A percentile compares a stretch with the other conserved stretches of the same genome.
Evolutionary conservation across 1,140 invertebrate species (phyloP).

Genomic region (Anoplolepis gracilipes): DNA sequence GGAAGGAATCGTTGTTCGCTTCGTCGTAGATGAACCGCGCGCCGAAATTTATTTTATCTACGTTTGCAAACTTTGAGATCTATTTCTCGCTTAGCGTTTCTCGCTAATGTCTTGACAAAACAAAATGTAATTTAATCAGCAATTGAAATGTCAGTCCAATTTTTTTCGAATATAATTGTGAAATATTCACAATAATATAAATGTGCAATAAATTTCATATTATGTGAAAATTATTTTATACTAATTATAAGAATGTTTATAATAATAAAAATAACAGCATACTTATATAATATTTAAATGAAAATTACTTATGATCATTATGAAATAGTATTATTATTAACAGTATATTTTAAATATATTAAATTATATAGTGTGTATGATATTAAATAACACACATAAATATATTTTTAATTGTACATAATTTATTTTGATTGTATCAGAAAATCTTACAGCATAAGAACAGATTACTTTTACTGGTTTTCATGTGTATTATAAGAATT

Average conservation of each 20-base stretch:
- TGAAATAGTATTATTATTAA: neutral
- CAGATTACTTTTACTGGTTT: neutral
- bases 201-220: neutral
- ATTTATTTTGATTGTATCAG: neutral
- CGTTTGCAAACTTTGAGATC: neutral
- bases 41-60: constrained; percentile 41
- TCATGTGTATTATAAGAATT: neutral
- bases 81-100: neutral
- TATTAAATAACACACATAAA: neutral
- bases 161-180: neutral
- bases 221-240: neutral
- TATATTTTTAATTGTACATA: neutral
- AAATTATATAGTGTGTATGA: neutral
- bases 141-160: constrained; percentile 1
- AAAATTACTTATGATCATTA: neutral
- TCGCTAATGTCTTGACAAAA: constrained; percentile 13
- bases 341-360: constrained; percentile 5
- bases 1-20: constrained; percentile 36
- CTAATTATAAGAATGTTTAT: neutral
- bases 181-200: neutral
- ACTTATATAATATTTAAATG: neutral
- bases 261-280: neutral
- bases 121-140: constrained; percentile 9
- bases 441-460: neutral
- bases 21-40: constrained; percentile 16